Evolutionary conservation across 2,888 invertebrate species (phyloP), one percentile per base, ranked within the genome.

Genomic region (Plagodis dolabraria): DNA sequence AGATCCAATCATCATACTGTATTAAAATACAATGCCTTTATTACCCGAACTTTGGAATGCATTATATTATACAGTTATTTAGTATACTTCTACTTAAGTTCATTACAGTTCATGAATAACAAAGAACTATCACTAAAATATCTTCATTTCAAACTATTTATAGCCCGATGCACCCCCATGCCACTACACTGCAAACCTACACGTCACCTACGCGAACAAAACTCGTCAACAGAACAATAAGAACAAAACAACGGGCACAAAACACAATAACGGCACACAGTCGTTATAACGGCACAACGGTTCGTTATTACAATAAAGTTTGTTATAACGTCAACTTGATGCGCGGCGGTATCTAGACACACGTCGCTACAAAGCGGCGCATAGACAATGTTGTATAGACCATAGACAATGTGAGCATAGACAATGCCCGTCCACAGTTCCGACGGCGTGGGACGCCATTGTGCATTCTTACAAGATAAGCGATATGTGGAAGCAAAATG

Each of bases 401-500:
- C 47, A 51, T 57, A 64, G 63, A 68, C 64, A 65, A 67, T 64
- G 64, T 57, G 8, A 43, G 46, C 68, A 71, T 62, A 76, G 70
- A 80, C 80, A 80, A 79, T 71, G 67, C 70, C 61, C 75, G 69
- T 79, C 79, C 75, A 71, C 63, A 60, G 71, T 65, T 63, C 69
- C 70, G 72, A 58, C 74, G 65, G 61, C 60, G 68, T 60, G 55
- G 60, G 68, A 12, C 63, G 60, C 62, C 68, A 55, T 66, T 69
- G 69, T 69, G 66, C 65, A 63, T 64, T 53, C 47, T 50, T 61
- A 61, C 42, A 48, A 73, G 78, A 79, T 78, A 79, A 77, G 73
- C 68, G 70, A 70, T 61, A 69, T 68, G 61, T 68, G 64, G 53
- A 57, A 55, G 58, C 52, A 47, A 56, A 60, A 59, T 59, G 59